Conservation (phyloP, 2,113 vertebrate genomes). For the Tetrao urogallus region DNA sequence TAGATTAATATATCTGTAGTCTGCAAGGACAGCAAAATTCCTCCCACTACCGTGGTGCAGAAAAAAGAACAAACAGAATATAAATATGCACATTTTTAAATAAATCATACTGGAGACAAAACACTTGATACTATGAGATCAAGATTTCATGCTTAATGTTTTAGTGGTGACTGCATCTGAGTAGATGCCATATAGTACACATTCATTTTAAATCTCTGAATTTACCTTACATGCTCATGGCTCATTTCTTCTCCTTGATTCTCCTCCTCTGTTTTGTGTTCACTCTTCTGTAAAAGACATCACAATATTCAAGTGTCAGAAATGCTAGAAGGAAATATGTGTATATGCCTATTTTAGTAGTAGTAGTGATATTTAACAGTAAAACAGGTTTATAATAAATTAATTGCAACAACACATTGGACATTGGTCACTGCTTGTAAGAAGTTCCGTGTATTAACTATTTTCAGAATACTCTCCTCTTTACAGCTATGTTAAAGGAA, state of each 20-base stretch:
- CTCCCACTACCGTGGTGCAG: not conserved
- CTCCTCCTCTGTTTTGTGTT: constrained; percentile 21
- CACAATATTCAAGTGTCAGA: not conserved
- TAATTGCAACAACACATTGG: not conserved
- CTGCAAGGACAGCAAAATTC: not conserved
- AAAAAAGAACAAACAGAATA: not conserved
- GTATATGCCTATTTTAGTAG: not conserved
- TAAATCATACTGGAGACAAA: not conserved
- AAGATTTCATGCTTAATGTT: not conserved
- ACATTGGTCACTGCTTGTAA: not conserved
- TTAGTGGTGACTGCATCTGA: not conserved
- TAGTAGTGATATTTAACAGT: not conserved
- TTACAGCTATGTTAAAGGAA: not conserved
- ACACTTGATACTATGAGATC: not conserved
- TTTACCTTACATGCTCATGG: constrained; percentile 19
- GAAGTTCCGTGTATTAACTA: not conserved
- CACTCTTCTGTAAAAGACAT: constrained; percentile 47
- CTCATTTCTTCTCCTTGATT: constrained; percentile 35
- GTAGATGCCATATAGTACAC: not conserved
- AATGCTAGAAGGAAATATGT: not conserved
- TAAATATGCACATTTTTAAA: not conserved
- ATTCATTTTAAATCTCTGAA: not conserved
- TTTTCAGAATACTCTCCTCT: not conserved
- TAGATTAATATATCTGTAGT: not conserved
- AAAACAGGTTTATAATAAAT: not conserved